Evolutionary conservation across 2,888 invertebrate genomes (phyloP).

Genomic region (Parnassius glacialis): DNA sequence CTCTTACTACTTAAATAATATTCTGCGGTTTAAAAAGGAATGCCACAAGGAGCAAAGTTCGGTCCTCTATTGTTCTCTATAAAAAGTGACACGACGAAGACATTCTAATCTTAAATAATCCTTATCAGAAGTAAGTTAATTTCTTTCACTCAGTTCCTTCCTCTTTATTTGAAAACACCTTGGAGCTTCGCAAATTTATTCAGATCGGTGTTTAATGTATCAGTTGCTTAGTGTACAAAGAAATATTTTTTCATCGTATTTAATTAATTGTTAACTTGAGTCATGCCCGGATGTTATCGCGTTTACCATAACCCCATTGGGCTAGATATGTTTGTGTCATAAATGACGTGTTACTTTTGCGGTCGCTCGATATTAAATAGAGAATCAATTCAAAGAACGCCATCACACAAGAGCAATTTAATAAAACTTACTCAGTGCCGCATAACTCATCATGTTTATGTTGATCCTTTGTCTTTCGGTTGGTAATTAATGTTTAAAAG

Average conservation of each 20-base stretch:
- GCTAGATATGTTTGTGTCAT: not conserved
- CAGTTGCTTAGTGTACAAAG: not conserved
- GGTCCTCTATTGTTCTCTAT: no score
- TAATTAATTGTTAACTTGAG: slow-evolving; percentile 5
- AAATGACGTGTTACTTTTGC: slow-evolving; percentile 19
- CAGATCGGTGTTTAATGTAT: no score
- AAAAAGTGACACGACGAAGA: no score
- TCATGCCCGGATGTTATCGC: slow-evolving; percentile 21
- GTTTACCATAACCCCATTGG: slow-evolving; percentile 9
- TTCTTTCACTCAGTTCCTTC: no score
- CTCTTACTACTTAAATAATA: no score
- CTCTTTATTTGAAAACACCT: no score
- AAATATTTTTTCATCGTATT: slow-evolving; percentile 3
- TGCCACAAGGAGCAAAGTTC: no score
- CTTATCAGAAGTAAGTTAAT: no score
- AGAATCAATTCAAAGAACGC: slow-evolving; percentile 16
- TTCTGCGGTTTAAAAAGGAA: no score
- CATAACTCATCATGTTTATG: not conserved
- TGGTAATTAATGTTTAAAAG: not conserved
- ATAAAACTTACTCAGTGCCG: not conserved
- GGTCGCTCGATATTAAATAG: slow-evolving; percentile 10
- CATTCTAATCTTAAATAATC: no score
- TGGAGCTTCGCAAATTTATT: no score
- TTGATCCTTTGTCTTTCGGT: slow-evolving; percentile 1
- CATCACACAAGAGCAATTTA: not conserved